A percentile compares a stretch with the other conserved stretches of the same genome.
Evolutionary conservation across 2,113 vertebrate species (phyloP).

Genomic region (Myrmecophaga tridactyla): DNA sequence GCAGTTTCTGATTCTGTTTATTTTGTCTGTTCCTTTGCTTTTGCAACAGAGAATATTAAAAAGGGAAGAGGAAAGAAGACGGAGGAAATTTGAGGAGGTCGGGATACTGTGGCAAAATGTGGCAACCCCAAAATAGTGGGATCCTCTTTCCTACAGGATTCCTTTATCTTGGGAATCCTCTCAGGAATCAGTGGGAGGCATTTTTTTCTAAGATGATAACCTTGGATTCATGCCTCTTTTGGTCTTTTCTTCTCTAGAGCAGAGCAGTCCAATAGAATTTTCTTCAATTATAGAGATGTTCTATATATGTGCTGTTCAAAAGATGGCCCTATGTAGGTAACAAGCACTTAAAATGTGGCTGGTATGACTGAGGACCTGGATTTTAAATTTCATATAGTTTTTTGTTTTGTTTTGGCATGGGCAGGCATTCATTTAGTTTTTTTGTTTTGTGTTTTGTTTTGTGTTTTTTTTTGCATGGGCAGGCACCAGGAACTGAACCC

Average conservation of each 20-base stretch:
- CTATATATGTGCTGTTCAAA: neutral
- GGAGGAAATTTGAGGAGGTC: neutral
- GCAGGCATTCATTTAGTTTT: too few species aligned
- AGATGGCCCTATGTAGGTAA: neutral
- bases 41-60: slow-evolving; percentile 3
- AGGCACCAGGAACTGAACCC: too few species aligned
- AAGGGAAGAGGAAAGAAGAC: neutral
- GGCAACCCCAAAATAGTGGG: neutral
- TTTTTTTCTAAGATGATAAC: neutral
- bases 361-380: neutral
- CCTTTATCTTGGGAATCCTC: neutral
- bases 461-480: too few species aligned
- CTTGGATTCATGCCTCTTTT: neutral
- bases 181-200: neutral
- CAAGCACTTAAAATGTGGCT: neutral
- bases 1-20: neutral
- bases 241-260: neutral
- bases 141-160: neutral
- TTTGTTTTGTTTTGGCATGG: too few species aligned
- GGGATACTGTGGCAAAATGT: neutral
- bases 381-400: neutral
- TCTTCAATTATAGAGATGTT: neutral
- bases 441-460: too few species aligned
- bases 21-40: slow-evolving; percentile 12
- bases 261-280: neutral